These are phyloP conservation scores for Dryobota labecula DNA, from an alignment of 2,888 invertebrate genomes.

Conservation along the genomic window DNA sequence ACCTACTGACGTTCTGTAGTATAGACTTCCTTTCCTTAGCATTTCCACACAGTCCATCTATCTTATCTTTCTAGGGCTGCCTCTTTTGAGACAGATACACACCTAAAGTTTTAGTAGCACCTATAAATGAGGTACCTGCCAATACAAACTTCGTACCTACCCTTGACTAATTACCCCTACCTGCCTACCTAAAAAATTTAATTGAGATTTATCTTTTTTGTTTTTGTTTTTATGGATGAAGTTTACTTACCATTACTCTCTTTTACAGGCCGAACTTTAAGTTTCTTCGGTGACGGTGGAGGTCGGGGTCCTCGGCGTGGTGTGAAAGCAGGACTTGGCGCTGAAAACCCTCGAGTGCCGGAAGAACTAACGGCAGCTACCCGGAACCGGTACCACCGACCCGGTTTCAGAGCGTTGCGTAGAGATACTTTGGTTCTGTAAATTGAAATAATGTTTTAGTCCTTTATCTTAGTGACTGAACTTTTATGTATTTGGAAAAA, in stretches of 20 bases:
- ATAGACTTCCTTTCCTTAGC: conserved; percentile 6
- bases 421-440: conserved; percentile 89
- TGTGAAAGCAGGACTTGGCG: conserved; percentile 90
- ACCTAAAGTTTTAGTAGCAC: too few species aligned
- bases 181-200: too few species aligned
- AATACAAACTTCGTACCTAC: background rate
- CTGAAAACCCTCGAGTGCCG: conserved; percentile 93
- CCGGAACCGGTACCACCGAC: conserved; percentile 95
- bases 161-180: background rate
- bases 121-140: too few species aligned
- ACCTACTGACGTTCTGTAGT: too few species aligned
- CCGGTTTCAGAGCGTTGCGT: conserved; percentile 91
- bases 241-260: conserved; percentile 80
- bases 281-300: conserved; percentile 91
- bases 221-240: too few species aligned
- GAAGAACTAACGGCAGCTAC: conserved; percentile 93
- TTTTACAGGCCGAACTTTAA: conserved; percentile 89
- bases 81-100: background rate
- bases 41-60: conserved; percentile 22
- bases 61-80: conserved; percentile 10
- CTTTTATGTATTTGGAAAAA: too few species aligned
- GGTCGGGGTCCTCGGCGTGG: conserved; percentile 91
- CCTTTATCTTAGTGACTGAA: background rate
- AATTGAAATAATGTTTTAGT: conserved; percentile 38
- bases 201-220: too few species aligned